Evolutionary conservation across 2,113 vertebrate species (phyloP), one percentile per base, ranked within the genome.

Genomic region (Odocoileus virginianus): DNA sequence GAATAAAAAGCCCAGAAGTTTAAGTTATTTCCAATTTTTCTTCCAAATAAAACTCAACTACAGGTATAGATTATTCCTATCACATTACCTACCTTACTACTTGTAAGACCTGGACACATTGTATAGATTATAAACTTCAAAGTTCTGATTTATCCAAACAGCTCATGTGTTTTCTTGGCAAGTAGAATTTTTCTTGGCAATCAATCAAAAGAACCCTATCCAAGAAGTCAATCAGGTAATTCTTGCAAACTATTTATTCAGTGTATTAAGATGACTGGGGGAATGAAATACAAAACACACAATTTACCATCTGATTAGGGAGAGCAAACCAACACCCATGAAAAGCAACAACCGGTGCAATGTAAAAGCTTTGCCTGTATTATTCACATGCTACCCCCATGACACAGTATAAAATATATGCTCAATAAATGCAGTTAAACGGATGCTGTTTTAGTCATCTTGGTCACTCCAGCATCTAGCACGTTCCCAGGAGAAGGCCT

Each of bases 161-260:
- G 21, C 19, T n/a, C 25, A 71, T 84, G 43, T 71, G 52, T 83
- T 95, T 96, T 92, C 58, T 94, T 86, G 36, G 54, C 52, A 83
- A 82, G 33, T 12, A 87, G 40, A 95, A 33, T 45, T 84, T 91
- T 93, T 67, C 57, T 76, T 81, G 23, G 60, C 89, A 92, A 89
- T 93, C 89, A 89, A 89, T 93, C 67, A 94, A 95, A 94, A 58
- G 9, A 93, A 55, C 21, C 36, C 45, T 33, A 95, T 28, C 50
- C 28, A 95, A 84, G n/a, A 96, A 96, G 79, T 92, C 71, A 95
- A 84, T 95, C 87, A 97, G 91, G 36, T 50, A 96, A 92, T 55
- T 92, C 87, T 57, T 93, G 33, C 91, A 50, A 95, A 87, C 36
- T 81, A 89, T 43, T 95, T 81, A 92, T 74, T 47, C 23, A 87